Conservation (phyloP, 2,113 vertebrate genomes). For the Bubo scandiacus region DNA sequence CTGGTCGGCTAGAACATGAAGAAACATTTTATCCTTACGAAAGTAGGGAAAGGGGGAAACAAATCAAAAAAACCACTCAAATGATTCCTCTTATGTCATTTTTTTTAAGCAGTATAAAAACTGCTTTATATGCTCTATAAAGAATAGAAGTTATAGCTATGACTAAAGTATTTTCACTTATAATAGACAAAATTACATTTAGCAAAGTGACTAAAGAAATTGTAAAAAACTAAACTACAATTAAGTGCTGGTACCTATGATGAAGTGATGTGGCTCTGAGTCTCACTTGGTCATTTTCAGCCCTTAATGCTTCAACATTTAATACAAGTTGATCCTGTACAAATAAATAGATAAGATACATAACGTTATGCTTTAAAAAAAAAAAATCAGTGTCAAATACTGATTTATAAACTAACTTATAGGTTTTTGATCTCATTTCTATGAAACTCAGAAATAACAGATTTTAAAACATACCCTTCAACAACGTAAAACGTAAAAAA, state of each 20-base stretch:
- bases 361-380: not conserved
- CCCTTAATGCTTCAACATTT: conserved; percentile 85
- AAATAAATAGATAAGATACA: not conserved
- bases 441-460: not conserved
- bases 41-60: not conserved
- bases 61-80: not conserved
- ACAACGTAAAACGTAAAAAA: not conserved
- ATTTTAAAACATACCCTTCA: not conserved
- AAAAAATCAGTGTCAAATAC: not conserved
- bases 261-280: conserved; percentile 86
- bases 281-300: conserved; percentile 87
- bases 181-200: not conserved
- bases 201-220: not conserved
- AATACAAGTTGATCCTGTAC: conserved; percentile 91
- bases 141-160: not conserved
- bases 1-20: conserved; percentile 76
- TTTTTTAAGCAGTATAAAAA: not conserved
- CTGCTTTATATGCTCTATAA: not conserved
- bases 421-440: not conserved
- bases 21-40: not conserved
- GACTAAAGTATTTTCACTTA: not conserved
- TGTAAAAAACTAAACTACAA: not conserved
- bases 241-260: conserved; percentile 75
- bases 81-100: accelerated
- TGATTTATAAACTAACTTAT: not conserved